Percentiles rank a stretch among this genome's conserved stretches.
Conservation (phyloP, 2,888 invertebrate species). For the Gastrophysa polygoni region DNA sequence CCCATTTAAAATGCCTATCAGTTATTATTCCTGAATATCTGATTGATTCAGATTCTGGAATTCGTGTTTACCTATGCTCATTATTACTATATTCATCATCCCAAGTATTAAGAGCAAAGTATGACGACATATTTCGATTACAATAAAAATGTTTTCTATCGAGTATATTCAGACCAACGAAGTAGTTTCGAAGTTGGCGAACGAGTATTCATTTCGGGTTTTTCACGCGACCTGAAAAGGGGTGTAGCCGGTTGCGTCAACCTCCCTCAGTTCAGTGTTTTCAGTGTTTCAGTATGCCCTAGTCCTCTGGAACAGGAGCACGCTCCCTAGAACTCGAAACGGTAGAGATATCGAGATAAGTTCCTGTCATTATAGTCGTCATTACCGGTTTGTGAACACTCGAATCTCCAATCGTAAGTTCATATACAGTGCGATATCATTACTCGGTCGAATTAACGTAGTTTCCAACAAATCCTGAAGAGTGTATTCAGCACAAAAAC, state of each 20-base stretch:
- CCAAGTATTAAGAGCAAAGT: too few relatives aligned
- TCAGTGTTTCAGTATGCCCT: constrained; percentile 32
- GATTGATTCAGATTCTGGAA: too few relatives aligned
- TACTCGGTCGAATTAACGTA: too few relatives aligned
- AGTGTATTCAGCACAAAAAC: too few relatives aligned
- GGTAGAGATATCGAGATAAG: constrained; percentile 18
- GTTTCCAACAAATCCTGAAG: too few relatives aligned
- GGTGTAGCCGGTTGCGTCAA: constrained; percentile 37
- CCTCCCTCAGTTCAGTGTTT: constrained; percentile 31
- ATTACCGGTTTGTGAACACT: background rate
- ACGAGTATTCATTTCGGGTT: constrained; percentile 30
- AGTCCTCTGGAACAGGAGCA: constrained; percentile 14
- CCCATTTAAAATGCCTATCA: too few relatives aligned
- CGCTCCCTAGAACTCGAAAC: constrained; percentile 14
- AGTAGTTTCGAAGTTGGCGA: constrained; percentile 20
- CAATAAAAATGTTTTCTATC: background rate
- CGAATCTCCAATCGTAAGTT: too few relatives aligned
- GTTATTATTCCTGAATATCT: too few relatives aligned
- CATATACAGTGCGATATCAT: too few relatives aligned
- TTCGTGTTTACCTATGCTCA: background rate
- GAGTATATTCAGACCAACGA: constrained; percentile 11
- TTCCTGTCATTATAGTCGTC: background rate
- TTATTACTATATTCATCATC: too few relatives aligned
- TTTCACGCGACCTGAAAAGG: constrained; percentile 39
- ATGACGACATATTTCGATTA: constrained; percentile 2